phyloP scores from a whole-genome alignment of 2,888 invertebrate species.

The Xanthorhoe designata region DNA sequence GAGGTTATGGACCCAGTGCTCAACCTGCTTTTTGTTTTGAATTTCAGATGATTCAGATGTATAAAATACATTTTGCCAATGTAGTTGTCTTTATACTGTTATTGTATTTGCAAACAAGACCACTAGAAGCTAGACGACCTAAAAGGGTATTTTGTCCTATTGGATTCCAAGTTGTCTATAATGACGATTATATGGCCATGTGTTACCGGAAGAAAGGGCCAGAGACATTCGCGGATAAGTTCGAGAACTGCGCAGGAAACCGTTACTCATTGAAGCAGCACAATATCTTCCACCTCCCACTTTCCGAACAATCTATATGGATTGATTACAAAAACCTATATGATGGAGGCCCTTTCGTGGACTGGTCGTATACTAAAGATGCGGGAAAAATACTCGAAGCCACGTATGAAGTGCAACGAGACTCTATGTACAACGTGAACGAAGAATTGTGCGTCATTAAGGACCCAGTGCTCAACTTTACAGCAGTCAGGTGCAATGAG shows the following conservation, averaged over 20 bases:
- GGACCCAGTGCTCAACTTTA: constrained; percentile 63
- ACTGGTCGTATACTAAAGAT: constrained; percentile 67
- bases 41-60: constrained; percentile 65
- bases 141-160: constrained; percentile 63
- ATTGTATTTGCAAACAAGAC: constrained; percentile 47
- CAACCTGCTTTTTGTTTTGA: constrained; percentile 7
- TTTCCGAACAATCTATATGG: constrained; percentile 66
- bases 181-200: constrained; percentile 50
- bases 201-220: constrained; percentile 74
- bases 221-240: constrained; percentile 69
- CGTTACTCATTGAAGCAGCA: constrained; percentile 64
- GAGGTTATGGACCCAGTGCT: too few relatives aligned
- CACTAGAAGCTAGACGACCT: constrained; percentile 49
- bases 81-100: constrained; percentile 50
- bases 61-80: constrained; percentile 40
- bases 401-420: constrained; percentile 59
- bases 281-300: constrained; percentile 58
- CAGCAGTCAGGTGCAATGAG: constrained; percentile 67
- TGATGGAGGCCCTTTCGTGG: constrained; percentile 74
- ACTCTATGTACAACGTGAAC: constrained; percentile 51
- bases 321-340: constrained; percentile 74
- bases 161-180: constrained; percentile 64
- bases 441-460: constrained; percentile 70
- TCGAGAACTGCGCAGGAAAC: constrained; percentile 72
- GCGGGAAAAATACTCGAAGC: constrained; percentile 58